A percentile compares a stretch with the other conserved stretches of the same genome.
Conservation (phyloP, 2,888 invertebrate genomes). For the Drosophila kambysellisi region DNA sequence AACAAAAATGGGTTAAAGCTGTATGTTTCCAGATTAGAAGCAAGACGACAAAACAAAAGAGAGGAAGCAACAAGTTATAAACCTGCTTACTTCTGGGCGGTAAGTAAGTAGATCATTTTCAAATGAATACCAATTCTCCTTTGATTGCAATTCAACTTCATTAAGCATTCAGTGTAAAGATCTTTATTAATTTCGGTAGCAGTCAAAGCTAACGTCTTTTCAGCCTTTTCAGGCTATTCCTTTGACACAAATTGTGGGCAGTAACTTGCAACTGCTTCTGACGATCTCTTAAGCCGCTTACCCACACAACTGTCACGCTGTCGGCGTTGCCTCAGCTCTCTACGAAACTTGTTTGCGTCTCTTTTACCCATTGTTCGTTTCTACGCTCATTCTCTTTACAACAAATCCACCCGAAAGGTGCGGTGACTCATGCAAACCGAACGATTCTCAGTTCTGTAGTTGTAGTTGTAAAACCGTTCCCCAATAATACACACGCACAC, state of each 20-base stretch:
- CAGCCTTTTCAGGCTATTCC: constrained; percentile 18
- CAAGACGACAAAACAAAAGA: not conserved
- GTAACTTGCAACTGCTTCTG: constrained; percentile 22
- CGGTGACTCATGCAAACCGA: constrained; percentile 51
- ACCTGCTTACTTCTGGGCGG: constrained; percentile 55
- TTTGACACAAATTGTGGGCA: constrained; percentile 31
- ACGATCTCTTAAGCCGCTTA: constrained; percentile 72
- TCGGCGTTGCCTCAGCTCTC: constrained; percentile 18
- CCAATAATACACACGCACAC: constrained; percentile 17
- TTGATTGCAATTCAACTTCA: constrained; percentile 62
- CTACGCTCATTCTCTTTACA: constrained; percentile 64
- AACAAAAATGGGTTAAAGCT: constrained; percentile 15
- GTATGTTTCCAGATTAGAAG: constrained; percentile 15
- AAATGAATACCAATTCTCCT: constrained; percentile 41
- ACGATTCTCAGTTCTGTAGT: constrained; percentile 34
- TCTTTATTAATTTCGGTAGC: constrained; percentile 71
- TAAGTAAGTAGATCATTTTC: constrained; percentile 31
- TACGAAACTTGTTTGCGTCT: constrained; percentile 69
- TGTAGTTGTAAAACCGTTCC: constrained; percentile 49
- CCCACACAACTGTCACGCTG: constrained; percentile 73
- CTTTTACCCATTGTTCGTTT: constrained; percentile 61
- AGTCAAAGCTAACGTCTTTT: constrained; percentile 21
- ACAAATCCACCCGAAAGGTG: constrained; percentile 51
- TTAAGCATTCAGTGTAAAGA: constrained; percentile 46
- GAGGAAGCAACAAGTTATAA: not conserved